Evolutionary conservation across 2,797 vertebrate species (phyloP).

Genomic region (Sparus aurata): DNA sequence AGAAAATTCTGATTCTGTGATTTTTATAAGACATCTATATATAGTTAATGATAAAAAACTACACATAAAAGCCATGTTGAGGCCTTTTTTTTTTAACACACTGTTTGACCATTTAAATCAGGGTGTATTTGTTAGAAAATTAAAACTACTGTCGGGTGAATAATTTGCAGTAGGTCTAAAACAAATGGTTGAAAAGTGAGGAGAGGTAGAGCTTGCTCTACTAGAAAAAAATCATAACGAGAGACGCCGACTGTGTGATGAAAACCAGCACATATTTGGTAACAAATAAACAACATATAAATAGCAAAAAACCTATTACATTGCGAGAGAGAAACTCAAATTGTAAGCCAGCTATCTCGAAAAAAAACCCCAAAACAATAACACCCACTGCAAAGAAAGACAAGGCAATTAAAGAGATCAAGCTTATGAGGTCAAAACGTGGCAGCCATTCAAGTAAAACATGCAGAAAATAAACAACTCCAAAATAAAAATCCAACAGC

Average conservation of each 20-base stretch:
- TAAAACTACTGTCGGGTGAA: conserved; percentile 76
- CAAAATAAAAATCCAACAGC: conserved; percentile 78
- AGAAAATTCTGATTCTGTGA: conserved; percentile 77
- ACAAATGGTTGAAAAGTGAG: conserved; percentile 81
- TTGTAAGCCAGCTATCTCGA: conserved; percentile 70
- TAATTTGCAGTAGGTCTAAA: conserved; percentile 78
- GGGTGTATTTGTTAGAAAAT: conserved; percentile 68
- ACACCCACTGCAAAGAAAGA: conserved; percentile 80
- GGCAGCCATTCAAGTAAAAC: conserved; percentile 98
- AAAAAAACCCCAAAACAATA: conserved; percentile 56
- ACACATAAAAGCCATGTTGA: conserved; percentile 74
- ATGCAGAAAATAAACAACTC: conserved; percentile 85
- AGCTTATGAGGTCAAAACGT: conserved; percentile 94
- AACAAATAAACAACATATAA: conserved; percentile 82
- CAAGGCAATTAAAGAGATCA: conserved; percentile 83
- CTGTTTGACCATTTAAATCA: conserved; percentile 77
- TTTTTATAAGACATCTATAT: conserved; percentile 80
- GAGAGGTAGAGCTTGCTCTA: conserved; percentile 89
- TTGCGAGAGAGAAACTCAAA: conserved; percentile 66
- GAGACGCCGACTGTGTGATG: conserved; percentile 62
- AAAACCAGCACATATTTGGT: conserved; percentile 88
- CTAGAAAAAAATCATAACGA: conserved; percentile 63
- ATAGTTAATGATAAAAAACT: conserved; percentile 72
- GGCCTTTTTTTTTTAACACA: conserved; percentile 76
- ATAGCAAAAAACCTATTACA: conserved; percentile 73